Percentiles rank a stretch among this genome's conserved stretches.
Conservation (phyloP, 2,888 invertebrate species). For the Drosophila greeni region DNA sequence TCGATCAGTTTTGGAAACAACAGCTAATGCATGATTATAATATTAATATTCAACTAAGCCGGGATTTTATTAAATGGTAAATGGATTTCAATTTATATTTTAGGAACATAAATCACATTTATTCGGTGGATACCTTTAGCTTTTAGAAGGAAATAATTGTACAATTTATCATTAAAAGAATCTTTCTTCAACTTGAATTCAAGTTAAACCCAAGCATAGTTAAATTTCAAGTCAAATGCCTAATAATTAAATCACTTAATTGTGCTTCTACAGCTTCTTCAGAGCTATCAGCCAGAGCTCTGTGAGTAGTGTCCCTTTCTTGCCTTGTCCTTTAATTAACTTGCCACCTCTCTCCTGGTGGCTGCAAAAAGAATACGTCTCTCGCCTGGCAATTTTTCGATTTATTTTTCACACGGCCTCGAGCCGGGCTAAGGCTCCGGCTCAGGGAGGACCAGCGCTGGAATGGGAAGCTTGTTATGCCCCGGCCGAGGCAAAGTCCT, state of each 20-base stretch:
- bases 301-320: not conserved
- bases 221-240: not conserved
- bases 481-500: conserved; percentile 8
- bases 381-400: conserved; percentile 1
- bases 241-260: conserved; percentile 5
- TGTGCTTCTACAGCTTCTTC: not conserved
- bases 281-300: not conserved
- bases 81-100: not conserved
- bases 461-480: conserved; percentile 13
- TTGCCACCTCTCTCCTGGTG: not conserved
- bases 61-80: not conserved
- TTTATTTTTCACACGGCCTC: conserved; percentile 17
- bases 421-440: conserved; percentile 3
- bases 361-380: not conserved
- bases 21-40: not conserved
- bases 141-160: not conserved
- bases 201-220: not conserved
- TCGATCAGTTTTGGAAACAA: not conserved
- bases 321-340: conserved; percentile 9
- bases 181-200: not conserved
- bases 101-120: not conserved
- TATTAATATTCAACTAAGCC: not conserved
- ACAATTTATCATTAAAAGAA: not conserved
- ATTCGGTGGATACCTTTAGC: not conserved
- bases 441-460: conserved; percentile 1